phyloP scores from a whole-genome alignment of 2,113 vertebrate species.

The Melospiza georgiana region DNA sequence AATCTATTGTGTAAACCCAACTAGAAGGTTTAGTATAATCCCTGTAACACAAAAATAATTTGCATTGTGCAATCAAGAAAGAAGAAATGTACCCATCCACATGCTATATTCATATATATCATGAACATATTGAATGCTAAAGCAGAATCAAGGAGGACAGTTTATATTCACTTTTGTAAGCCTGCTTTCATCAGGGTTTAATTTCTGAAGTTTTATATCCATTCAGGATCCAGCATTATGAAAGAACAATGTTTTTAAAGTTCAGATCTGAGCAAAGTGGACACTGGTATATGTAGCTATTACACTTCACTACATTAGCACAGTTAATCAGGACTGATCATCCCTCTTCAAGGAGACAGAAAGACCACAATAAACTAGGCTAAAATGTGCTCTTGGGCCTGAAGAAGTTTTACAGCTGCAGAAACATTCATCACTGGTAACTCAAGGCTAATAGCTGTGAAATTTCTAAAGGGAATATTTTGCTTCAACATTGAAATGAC shows the following conservation, averaged over 20 bases:
- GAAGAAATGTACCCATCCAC: not conserved
- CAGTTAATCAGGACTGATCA: not conserved
- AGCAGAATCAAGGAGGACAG: not conserved
- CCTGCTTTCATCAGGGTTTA: not conserved
- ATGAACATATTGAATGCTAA: not conserved
- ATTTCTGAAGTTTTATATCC: not conserved
- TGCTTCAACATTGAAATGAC: constrained; percentile 57
- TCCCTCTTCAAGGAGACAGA: not conserved
- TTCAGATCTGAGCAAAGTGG: not conserved
- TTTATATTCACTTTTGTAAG: not conserved
- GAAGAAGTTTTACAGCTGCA: constrained; percentile 15
- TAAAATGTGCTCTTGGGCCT: constrained; percentile 42
- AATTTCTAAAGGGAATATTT: constrained; percentile 58
- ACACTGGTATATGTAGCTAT: not conserved
- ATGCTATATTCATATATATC: not conserved
- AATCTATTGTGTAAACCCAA: not conserved
- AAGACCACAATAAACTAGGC: constrained; percentile 26
- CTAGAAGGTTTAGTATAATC: not conserved
- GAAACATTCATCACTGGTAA: constrained; percentile 26
- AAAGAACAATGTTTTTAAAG: not conserved
- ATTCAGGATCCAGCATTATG: not conserved
- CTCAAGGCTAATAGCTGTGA: constrained; percentile 48
- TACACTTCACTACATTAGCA: not conserved
- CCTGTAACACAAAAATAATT: not conserved
- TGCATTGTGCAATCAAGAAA: not conserved